Evolutionary conservation across 2,888 invertebrate species (phyloP).

Genomic region (Horisme vitalbata): DNA sequence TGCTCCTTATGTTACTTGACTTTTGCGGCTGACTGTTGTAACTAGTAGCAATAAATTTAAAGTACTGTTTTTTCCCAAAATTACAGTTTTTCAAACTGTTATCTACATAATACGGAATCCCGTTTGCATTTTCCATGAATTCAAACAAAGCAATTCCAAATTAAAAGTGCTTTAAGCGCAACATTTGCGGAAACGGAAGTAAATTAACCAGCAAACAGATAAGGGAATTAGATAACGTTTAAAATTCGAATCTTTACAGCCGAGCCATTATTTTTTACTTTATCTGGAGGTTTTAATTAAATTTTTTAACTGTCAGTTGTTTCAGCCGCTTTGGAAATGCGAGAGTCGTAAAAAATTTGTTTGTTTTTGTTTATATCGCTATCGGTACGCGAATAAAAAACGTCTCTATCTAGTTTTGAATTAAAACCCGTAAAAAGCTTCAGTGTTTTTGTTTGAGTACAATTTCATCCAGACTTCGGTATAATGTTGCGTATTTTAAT

Average conservation of each 20-base stretch:
- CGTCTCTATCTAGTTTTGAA: constrained; percentile 26
- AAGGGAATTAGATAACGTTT: constrained; percentile 20
- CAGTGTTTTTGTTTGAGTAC: constrained; percentile 54
- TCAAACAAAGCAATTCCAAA: constrained; percentile 41
- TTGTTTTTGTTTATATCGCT: constrained; percentile 14
- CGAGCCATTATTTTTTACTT: constrained; percentile 22
- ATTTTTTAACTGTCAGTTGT: constrained; percentile 24
- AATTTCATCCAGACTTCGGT: constrained; percentile 54
- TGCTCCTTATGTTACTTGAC: no score
- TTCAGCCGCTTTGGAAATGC: constrained; percentile 13
- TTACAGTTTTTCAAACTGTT: constrained; percentile 5
- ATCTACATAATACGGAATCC: constrained; percentile 23
- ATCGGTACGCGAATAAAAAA: constrained; percentile 10
- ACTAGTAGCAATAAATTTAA: neutral
- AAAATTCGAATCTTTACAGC: constrained; percentile 26
- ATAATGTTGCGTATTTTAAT: constrained; percentile 72
- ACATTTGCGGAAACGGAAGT: constrained; percentile 44
- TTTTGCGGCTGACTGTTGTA: no score
- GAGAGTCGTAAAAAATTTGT: constrained; percentile 20
- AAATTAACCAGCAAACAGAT: constrained; percentile 40
- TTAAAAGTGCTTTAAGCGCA: constrained; percentile 36
- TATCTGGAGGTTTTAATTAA: constrained; percentile 28
- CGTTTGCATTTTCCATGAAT: constrained; percentile 29
- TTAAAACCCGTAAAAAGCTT: constrained; percentile 59
- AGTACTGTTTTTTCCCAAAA: neutral